These are phyloP conservation scores for Chlorops oryzae DNA, from an alignment of 1,140 invertebrate genomes.

Conservation along the genomic window DNA sequence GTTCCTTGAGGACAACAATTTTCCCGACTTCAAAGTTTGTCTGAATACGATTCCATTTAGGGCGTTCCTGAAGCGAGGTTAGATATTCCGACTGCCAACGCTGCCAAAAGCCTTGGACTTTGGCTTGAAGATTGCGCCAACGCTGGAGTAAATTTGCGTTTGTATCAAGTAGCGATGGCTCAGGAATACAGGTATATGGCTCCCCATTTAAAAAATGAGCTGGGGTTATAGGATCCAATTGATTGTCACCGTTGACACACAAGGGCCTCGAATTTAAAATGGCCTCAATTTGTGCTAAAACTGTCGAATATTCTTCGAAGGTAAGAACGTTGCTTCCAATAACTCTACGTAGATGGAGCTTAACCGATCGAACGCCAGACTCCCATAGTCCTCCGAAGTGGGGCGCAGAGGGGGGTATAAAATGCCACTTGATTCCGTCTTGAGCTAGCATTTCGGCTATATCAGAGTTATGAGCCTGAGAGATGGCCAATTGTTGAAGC, in stretches of 20 bases:
- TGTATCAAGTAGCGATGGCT: no score
- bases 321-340: conserved; percentile 26
- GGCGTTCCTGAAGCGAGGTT: conserved; percentile 14
- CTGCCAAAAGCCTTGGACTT: conserved; percentile 12
- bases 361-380: conserved; percentile 27
- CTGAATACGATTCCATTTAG: conserved; percentile 21
- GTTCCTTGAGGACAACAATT: conserved; percentile 25
- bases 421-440: no score
- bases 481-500: no score
- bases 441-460: no score
- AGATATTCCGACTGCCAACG: conserved; percentile 25
- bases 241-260: conserved; percentile 24
- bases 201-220: conserved; percentile 44
- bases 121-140: no score
- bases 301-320: conserved; percentile 27
- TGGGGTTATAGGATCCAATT: conserved; percentile 36
- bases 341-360: conserved; percentile 26
- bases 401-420: conserved; percentile 24
- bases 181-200: conserved; percentile 21
- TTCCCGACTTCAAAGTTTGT: conserved; percentile 19
- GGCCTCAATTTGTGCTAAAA: conserved; percentile 31
- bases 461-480: no score
- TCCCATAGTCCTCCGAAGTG: conserved; percentile 37
- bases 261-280: conserved; percentile 38
- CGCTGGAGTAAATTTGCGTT: no score